A percentile compares a stretch with the other conserved stretches of the same genome.
Evolutionary conservation across 2,888 invertebrate species (phyloP).

Genomic region (Willowsia nigromaculata): DNA sequence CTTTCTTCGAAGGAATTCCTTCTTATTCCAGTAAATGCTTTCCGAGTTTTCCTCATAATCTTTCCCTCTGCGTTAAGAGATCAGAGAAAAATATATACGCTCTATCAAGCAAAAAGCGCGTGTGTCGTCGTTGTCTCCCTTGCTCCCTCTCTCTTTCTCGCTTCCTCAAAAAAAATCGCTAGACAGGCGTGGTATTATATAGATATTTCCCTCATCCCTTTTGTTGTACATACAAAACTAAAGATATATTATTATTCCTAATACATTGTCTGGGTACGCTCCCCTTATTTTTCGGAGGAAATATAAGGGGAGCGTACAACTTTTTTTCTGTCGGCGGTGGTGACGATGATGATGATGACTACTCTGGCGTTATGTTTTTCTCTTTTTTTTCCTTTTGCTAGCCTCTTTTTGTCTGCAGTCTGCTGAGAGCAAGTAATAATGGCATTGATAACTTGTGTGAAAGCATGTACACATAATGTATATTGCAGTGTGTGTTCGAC

Average conservation of each 20-base stretch:
- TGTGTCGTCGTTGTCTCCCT: constrained; percentile 28
- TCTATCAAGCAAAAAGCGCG: constrained; percentile 25
- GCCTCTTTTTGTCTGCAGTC: constrained; percentile 54
- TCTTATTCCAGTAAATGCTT: background rate
- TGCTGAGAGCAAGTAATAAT: constrained; percentile 53
- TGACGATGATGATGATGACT: background rate
- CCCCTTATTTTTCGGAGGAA: background rate
- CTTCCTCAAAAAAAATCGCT: constrained; percentile 9
- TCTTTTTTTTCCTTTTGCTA: background rate
- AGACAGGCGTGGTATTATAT: constrained; percentile 66
- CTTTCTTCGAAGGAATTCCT: background rate
- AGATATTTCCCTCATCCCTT: background rate
- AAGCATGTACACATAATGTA: constrained; percentile 13
- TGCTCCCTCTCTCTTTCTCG: constrained; percentile 5
- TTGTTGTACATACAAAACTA: constrained; percentile 4
- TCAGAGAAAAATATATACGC: background rate
- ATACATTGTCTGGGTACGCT: constrained; percentile 16
- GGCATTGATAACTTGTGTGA: constrained; percentile 50
- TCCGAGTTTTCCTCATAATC: constrained; percentile 1
- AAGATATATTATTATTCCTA: background rate
- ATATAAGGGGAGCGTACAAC: background rate
- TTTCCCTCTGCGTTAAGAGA: constrained; percentile 15
- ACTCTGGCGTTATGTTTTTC: constrained; percentile 3
- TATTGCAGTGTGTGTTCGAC: background rate
- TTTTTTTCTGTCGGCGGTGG: background rate